Percentiles rank a stretch among this genome's conserved stretches.
These are phyloP conservation scores for Hydropotes inermis DNA, from an alignment of 2,113 vertebrate genomes.

Conservation along the genomic window DNA sequence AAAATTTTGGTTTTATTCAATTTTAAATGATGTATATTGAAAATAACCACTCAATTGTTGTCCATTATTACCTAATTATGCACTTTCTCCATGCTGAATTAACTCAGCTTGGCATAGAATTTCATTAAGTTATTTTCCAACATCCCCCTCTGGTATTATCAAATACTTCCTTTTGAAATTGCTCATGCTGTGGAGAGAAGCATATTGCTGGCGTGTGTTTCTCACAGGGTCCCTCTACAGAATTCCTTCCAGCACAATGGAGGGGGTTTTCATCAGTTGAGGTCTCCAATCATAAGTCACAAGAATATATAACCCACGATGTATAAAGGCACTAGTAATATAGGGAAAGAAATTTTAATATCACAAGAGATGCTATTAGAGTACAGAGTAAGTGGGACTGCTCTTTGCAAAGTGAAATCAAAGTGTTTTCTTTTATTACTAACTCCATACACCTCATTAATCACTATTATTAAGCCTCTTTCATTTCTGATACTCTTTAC, in stretches of 20 bases:
- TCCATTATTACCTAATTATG: constrained; percentile 24
- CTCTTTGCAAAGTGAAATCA: not conserved
- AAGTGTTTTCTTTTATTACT: not conserved
- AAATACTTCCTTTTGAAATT: constrained; percentile 19
- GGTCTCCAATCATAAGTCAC: not conserved
- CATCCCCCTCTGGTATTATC: not conserved
- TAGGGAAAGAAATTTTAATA: not conserved
- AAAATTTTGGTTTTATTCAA: not conserved
- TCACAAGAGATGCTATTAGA: not conserved
- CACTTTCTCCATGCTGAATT: not conserved
- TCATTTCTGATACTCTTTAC: not conserved
- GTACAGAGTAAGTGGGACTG: not conserved
- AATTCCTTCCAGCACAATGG: not conserved
- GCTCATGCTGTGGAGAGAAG: not conserved
- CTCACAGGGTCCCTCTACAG: not conserved
- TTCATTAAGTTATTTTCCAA: not conserved
- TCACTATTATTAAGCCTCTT: not conserved
- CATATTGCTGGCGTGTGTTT: not conserved
- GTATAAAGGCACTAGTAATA: not conserved
- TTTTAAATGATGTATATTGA: not conserved
- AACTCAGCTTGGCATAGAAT: constrained; percentile 27
- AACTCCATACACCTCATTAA: not conserved
- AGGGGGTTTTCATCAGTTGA: not conserved
- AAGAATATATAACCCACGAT: not conserved
- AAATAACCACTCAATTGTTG: not conserved